Evolutionary conservation across 2,888 invertebrate genomes (phyloP), one percentile per base, ranked within the genome.

Genomic region (Nemotelus pantherinus): DNA sequence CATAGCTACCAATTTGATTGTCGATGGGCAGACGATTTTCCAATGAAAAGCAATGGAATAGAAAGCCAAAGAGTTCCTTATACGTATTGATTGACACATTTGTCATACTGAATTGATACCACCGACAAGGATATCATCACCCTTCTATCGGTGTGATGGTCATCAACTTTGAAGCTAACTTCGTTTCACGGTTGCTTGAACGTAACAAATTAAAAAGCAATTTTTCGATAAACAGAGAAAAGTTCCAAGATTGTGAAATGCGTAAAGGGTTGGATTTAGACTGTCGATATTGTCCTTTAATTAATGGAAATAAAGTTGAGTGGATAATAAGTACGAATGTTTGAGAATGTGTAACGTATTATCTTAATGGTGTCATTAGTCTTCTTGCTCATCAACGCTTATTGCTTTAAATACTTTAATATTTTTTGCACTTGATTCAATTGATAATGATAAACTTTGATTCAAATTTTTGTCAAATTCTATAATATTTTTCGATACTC

Each of bases 71-170:
- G 25, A 25, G 25, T 25, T 25, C 25, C 25, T 25, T 25, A 25
- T 68, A 58, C 44, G 48, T 76, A 65, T 75, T 79, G 77, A 79
- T 79, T 79, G 77, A 77, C 79, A 77, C 76, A 79, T 79, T 76
- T 79, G 79, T 79, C 79, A 79, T 79, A 47, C 9, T 41, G 57
- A 57, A 44, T 57, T 65, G 77, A 76, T 77, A 79, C 63, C 67
- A 75, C 75, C 75, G 67, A 57, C 76, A 55, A 47, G 75, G 70
- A 74, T 57, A 79, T 77, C 77, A 79, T 79, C 77, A 79, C 75
- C 77, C 68, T 74, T 76, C 55, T 76, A 76, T 65, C 64, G 48
- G 47, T 44, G 57, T 50, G 43, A 68, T 53, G 68, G 25, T 5
- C 10, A 5, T 39, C 5, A 9, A 44, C 45, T 57, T 10, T 57